Base-by-base conservation (phyloP, 2,113 vertebrate species). In the Dolichotis patagonum region DNA sequence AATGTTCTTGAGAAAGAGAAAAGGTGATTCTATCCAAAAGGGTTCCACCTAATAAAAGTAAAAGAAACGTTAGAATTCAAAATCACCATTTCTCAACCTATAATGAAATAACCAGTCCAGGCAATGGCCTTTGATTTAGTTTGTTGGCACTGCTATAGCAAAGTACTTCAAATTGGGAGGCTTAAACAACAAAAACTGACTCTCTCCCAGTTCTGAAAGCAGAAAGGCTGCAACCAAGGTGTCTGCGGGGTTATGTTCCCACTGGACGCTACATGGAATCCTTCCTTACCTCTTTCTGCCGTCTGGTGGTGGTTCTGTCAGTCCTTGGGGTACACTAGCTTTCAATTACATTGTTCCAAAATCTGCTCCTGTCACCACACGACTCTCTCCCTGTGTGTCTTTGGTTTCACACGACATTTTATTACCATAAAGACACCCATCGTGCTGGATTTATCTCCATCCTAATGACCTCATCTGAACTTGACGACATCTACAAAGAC, bases 1-100 rank as follows among this genome's bases (percentile, higher is more conserved):
- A 96, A 96, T 94, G 32, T 30, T 38, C 90, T 56, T 32, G 28
- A 30, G n/a, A 86, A 67, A 20, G 26, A 71, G n/a, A 91, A 8
- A 75, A 56, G 54, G 8, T 17, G 82, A 30, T 78, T 87, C 73
- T 49, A 30, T 85, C 24, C 73, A 60, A 93, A 60, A 91, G 35
- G 85, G 85, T 54, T 56, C 14, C 30, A 91, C 71, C 56, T 73
- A 63, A 95, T 20, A 73, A 65, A 69, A 56, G 12, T 67, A 28
- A 62, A 67, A 77, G 69, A 90, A 78, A 60, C 54, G 26, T 73
- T 6, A 93, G 22, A 90, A 90, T 52, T 87, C 32, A 81, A 73
- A 92, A 63, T 80, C 49, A 67, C 41, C 67, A 80, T 49, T 96
- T 96, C 43, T 67, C 22, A 73, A 7, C 6, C 28, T 85, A 67